phyloP scores from a whole-genome alignment of 37 sponge, comb jelly and placozoan species.

The Dysidea cf. avara region DNA sequence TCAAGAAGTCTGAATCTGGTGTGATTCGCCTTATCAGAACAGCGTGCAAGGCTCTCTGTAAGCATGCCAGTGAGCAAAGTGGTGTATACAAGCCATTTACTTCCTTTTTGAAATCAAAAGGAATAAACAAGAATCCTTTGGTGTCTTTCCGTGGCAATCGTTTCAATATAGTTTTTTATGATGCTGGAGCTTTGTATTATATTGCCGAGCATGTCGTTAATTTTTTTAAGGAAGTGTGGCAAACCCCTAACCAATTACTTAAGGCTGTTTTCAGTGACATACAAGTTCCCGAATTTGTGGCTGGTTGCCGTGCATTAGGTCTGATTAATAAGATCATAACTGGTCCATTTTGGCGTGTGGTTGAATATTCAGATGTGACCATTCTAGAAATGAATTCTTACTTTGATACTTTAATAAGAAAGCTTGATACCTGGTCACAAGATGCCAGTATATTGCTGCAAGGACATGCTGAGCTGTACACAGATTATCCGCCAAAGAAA shows the following conservation, averaged over 20 bases:
- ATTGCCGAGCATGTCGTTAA: no score
- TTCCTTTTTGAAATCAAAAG: no score
- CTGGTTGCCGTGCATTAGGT: slow-evolving; percentile 11
- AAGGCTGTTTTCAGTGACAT: slow-evolving; percentile 1
- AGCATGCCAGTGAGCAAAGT: no score
- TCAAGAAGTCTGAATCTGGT: no score
- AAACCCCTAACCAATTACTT: slow-evolving; percentile 9
- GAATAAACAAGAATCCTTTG: no score
- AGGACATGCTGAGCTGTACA: neutral
- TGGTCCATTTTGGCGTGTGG: slow-evolving; percentile 21
- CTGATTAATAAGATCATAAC: slow-evolving; percentile 10
- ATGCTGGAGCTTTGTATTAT: no score
- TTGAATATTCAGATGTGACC: neutral
- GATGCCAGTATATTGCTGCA: neutral
- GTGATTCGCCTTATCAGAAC: no score
- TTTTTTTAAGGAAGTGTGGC: neutral
- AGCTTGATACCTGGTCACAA: neutral
- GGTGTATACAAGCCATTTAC: no score
- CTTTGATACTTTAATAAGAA: neutral
- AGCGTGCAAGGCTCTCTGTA: no score
- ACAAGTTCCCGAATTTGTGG: neutral
- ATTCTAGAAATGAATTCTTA: slow-evolving; percentile 8
- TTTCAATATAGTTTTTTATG: no score
- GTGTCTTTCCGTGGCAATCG: no score
- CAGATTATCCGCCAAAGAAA: neutral